phyloP scores from a whole-genome alignment of 2,113 vertebrate species.

The Piaya cayana region DNA sequence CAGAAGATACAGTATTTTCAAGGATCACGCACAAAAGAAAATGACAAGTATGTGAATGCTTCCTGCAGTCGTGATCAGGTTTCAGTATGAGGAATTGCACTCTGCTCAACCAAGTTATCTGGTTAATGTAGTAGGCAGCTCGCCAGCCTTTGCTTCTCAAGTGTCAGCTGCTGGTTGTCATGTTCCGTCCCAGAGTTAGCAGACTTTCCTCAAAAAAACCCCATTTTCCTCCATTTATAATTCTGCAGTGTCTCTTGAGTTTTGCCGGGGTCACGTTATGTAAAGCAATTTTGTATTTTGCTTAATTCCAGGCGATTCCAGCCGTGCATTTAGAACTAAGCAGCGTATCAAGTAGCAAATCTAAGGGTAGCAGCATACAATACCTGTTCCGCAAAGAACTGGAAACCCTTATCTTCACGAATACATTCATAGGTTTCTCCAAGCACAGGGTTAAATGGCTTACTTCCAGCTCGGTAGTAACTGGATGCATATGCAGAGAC shows the following conservation, averaged over 20 bases:
- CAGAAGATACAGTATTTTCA: not conserved
- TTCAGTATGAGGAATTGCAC: not conserved
- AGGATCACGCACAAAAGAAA: not conserved
- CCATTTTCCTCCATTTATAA: not conserved
- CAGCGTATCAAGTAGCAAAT: not conserved
- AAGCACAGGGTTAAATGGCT: slow-evolving; percentile 96
- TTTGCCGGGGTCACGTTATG: not conserved
- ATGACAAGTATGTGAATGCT: not conserved
- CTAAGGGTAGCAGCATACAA: not conserved
- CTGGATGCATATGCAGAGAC: slow-evolving; percentile 92
- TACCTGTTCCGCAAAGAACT: slow-evolving; percentile 94
- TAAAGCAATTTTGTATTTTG: slow-evolving; percentile 13
- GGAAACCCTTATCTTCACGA: slow-evolving; percentile 90
- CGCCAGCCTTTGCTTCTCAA: not conserved
- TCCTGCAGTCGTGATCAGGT: not conserved
- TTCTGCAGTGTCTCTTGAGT: not conserved
- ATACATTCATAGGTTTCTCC: slow-evolving; percentile 96
- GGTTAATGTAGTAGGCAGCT: not conserved
- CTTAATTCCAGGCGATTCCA: not conserved
- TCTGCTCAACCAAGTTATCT: not conserved
- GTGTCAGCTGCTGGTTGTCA: not conserved
- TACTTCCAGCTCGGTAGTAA: slow-evolving; percentile 93
- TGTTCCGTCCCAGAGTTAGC: not conserved
- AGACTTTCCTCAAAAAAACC: not conserved
- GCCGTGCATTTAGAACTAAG: not conserved